Evolutionary conservation across 2,113 vertebrate genomes (phyloP).

Genomic region (Noturus placidus): DNA sequence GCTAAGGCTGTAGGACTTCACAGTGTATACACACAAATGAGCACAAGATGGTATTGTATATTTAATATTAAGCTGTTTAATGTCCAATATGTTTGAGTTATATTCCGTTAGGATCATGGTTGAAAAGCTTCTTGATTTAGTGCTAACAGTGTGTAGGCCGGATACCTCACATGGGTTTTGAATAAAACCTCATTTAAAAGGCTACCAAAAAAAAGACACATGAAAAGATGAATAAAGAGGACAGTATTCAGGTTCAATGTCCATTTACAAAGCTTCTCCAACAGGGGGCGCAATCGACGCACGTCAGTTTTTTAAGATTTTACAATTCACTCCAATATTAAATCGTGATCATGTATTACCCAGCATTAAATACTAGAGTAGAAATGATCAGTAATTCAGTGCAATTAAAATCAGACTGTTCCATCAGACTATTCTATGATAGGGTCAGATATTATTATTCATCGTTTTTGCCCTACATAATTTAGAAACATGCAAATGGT

Average conservation of each 20-base stretch:
- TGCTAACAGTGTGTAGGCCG: background rate
- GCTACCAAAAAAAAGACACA: no score
- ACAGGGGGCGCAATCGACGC: constrained; percentile 40
- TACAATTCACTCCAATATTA: background rate
- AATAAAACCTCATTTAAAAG: background rate
- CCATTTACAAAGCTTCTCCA: constrained; percentile 14
- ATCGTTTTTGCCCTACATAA: background rate
- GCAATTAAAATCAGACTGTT: background rate
- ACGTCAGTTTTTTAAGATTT: background rate
- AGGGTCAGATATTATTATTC: background rate
- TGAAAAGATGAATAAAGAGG: background rate
- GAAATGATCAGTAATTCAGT: background rate
- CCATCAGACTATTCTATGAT: background rate
- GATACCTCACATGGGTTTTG: background rate
- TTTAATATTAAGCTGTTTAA: background rate
- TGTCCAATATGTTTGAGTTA: background rate
- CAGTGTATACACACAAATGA: background rate
- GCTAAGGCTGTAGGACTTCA: background rate
- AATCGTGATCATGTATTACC: background rate
- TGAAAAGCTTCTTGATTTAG: background rate
- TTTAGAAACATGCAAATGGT: background rate
- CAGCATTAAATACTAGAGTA: background rate
- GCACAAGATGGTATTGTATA: background rate
- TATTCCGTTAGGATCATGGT: background rate
- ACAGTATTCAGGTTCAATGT: background rate